Evolutionary conservation across 2,888 invertebrate genomes (phyloP).

Genomic region (Agonopterix heracliana): DNA sequence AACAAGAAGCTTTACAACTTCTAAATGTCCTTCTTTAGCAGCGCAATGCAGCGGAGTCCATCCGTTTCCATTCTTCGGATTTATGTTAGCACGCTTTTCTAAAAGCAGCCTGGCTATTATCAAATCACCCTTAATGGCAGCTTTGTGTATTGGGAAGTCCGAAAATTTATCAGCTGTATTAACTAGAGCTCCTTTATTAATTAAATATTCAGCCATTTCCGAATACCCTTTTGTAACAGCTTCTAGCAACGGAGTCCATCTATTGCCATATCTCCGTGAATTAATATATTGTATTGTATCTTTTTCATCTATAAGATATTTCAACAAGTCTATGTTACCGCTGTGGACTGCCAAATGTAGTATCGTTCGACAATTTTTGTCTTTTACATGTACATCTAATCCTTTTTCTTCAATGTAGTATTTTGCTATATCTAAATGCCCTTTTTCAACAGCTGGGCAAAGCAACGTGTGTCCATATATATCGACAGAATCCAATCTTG

Average conservation of each 20-base stretch:
- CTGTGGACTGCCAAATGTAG: slow-evolving; percentile 7
- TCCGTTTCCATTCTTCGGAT: slow-evolving; percentile 1
- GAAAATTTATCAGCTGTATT: background rate
- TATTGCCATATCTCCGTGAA: slow-evolving; percentile 1
- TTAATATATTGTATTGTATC: slow-evolving; percentile 3
- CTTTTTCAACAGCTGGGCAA: background rate
- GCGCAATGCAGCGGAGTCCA: slow-evolving; percentile 1
- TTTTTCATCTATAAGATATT: slow-evolving; percentile 5
- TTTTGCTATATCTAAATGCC: slow-evolving; percentile 4
- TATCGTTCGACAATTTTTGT: background rate
- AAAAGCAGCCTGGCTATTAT: background rate
- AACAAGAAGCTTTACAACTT: background rate
- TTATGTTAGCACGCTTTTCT: background rate
- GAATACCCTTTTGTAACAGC: slow-evolving; percentile 1
- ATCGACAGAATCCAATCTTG: background rate
- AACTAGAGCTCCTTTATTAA: slow-evolving; percentile 1
- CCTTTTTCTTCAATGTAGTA: slow-evolving; percentile 6
- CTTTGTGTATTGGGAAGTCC: slow-evolving; percentile 1
- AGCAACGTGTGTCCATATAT: background rate
- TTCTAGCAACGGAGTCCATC: slow-evolving; percentile 5
- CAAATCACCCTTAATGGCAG: background rate
- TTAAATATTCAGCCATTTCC: background rate
- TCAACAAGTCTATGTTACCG: slow-evolving; percentile 2
- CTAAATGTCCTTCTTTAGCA: background rate
- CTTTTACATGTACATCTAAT: background rate